Base-by-base conservation (phyloP, 2,888 invertebrate genomes). In the Falcaria lacertinaria region DNA sequence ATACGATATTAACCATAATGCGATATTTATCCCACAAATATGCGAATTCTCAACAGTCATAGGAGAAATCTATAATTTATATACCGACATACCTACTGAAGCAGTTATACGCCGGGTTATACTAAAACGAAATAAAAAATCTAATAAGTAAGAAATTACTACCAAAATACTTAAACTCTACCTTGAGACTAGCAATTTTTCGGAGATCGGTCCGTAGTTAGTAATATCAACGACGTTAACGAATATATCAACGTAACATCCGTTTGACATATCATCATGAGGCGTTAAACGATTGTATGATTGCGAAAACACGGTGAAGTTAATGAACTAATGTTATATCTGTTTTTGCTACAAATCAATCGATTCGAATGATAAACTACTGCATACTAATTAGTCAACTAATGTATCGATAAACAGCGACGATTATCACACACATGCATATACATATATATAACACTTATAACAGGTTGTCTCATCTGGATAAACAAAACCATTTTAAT, bases 181-280 rank as follows among this genome's bases (percentile, higher is more conserved):
- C 48, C 61, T 84, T 87, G 87, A 88, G 87, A 88, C 87, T 87
- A 88, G 88, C 88, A 66, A 79, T 84, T 81, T 76, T 64, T 28
- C 28, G 54, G 52, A 68, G 55, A 70, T 76, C 83, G 83, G 82
- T 75, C 74, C 53, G 45, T 50, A 49, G 67, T 68, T 74, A 69
- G 67, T 70, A 57, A 33, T 16, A 13, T 45, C 40, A 40, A 11
- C 33, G 15, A 33, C 17, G 34, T 34, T 22, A 47, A 52, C 25
- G 35, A 37, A 47, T 44, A 47, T 43, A 48, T 51, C 42, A 47
- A 43, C 44, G 39, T 22, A 32, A 52, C 28, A 28, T 14, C 13
- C 22, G 22, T 37, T 15, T 15, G 22, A 14, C 4, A 22, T 14
- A 11, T n/a, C 15, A 22, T 13, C 2, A 11, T 22, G 13, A 8